Conservation (phyloP, 1,140 invertebrate genomes). For the Drosophila asahinai region DNA sequence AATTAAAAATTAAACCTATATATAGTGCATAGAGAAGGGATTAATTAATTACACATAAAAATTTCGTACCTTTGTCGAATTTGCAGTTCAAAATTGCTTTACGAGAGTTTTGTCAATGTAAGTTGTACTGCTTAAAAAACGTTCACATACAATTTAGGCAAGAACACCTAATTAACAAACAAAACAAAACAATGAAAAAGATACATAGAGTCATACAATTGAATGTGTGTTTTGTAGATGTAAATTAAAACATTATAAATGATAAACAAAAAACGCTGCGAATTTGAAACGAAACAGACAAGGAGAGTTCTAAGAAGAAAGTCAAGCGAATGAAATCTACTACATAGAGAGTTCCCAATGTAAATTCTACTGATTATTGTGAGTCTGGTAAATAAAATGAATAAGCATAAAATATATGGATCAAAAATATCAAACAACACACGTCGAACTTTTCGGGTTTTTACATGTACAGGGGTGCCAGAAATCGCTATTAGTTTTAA, state of each 20-base stretch:
- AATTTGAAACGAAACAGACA: constrained; percentile 52
- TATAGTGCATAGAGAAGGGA: constrained; percentile 39
- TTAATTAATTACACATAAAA: constrained; percentile 51
- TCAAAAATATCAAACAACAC: constrained; percentile 1
- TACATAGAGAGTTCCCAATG: constrained; percentile 56
- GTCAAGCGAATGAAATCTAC: constrained; percentile 33
- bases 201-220: constrained; percentile 26
- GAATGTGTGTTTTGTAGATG: constrained; percentile 39
- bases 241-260: constrained; percentile 55
- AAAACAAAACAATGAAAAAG: background rate
- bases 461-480: background rate
- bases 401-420: constrained; percentile 42
- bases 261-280: constrained; percentile 31
- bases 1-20: constrained; percentile 33
- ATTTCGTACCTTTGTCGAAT: constrained; percentile 84
- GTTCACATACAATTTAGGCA: constrained; percentile 40
- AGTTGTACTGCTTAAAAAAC: constrained; percentile 39
- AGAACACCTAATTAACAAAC: constrained; percentile 18
- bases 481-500: too few relatives aligned
- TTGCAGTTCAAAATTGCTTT: constrained; percentile 84
- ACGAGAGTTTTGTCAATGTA: constrained; percentile 59
- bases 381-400: constrained; percentile 69
- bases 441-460: background rate
- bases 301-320: constrained; percentile 41
- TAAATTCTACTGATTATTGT: constrained; percentile 65